These are phyloP conservation scores for Cuculus canorus DNA, from an alignment of 2,797 vertebrate genomes.

Conservation along the genomic window DNA sequence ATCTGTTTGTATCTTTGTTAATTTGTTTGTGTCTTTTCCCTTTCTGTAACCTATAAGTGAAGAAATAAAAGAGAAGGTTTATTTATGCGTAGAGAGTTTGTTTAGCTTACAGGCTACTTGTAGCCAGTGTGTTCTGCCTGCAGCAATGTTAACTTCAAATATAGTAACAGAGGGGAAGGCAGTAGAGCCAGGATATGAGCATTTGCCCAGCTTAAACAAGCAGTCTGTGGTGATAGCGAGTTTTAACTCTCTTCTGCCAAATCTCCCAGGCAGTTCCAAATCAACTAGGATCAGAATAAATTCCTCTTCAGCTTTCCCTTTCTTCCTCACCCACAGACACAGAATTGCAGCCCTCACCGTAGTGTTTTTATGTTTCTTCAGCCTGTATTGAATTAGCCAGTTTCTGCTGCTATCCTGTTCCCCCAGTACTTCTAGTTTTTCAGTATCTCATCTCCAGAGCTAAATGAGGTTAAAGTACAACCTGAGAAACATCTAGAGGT, in stretches of 20 bases:
- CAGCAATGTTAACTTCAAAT: background rate
- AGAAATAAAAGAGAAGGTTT: constrained; percentile 3
- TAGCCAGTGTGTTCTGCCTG: background rate
- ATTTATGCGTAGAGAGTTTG: background rate
- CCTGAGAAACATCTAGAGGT: background rate
- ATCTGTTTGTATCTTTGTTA: background rate
- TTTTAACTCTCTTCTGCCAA: constrained; percentile 1
- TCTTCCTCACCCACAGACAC: background rate
- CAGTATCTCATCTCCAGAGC: background rate
- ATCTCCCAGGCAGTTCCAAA: background rate
- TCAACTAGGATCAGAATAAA: background rate
- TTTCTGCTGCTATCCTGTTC: background rate
- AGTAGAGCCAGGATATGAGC: background rate
- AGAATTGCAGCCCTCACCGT: background rate
- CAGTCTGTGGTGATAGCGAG: background rate
- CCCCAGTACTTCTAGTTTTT: background rate
- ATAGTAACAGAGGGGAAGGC: background rate
- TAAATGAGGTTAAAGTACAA: background rate
- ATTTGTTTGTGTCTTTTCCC: background rate
- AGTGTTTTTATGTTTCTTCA: background rate
- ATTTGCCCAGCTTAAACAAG: background rate
- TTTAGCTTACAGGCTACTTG: constrained; percentile 27
- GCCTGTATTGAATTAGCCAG: background rate
- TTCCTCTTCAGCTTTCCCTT: background rate
- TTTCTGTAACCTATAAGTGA: constrained; percentile 9